These are phyloP conservation scores for Coreius guichenoti DNA, from an alignment of 2,797 vertebrate species.

Conservation along the genomic window DNA sequence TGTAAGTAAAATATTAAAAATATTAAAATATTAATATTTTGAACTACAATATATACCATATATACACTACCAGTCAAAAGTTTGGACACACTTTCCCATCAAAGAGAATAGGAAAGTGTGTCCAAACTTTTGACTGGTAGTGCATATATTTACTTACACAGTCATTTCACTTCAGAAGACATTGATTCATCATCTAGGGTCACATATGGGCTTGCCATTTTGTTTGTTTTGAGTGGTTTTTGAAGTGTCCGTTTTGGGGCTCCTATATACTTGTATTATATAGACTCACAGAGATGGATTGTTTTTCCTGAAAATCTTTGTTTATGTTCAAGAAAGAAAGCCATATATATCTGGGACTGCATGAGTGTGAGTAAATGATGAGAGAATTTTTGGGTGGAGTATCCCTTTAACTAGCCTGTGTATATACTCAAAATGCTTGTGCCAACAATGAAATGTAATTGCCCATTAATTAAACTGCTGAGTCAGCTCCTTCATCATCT, in stretches of 20 bases:
- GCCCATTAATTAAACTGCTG: constrained; percentile 15
- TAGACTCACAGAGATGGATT: no score
- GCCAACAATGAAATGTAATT: neutral
- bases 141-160: neutral
- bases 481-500: constrained; percentile 22
- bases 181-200: no score
- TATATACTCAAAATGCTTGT: neutral
- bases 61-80: no score
- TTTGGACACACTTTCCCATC: no score
- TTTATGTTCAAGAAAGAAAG: neutral
- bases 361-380: neutral
- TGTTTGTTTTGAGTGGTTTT: no score
- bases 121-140: no score
- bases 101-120: no score
- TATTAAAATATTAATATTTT: no score
- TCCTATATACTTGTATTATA: no score
- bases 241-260: no score
- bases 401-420: neutral
- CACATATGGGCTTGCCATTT: neutral
- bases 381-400: neutral
- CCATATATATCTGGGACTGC: neutral
- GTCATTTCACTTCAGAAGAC: neutral
- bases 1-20: no score
- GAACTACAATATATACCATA: no score
- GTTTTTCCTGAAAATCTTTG: neutral